These are phyloP conservation scores for Thaumetopoea pityocampa DNA, from an alignment of 1,140 invertebrate genomes.

Conservation along the genomic window DNA sequence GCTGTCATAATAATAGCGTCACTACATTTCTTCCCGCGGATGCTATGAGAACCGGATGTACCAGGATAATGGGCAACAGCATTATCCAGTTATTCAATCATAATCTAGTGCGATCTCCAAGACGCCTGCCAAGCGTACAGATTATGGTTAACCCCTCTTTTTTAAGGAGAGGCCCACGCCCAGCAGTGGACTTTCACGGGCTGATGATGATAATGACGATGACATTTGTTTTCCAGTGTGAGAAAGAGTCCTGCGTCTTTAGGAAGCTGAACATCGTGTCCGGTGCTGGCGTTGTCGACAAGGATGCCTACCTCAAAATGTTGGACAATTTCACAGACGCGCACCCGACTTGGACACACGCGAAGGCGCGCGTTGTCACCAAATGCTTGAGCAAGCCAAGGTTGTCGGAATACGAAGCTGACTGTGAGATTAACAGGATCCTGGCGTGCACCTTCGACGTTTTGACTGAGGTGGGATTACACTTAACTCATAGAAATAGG, in stretches of 20 bases:
- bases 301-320: slow-evolving; percentile 35
- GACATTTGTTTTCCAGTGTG: slow-evolving; percentile 57
- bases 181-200: too few species aligned
- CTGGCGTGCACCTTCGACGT: slow-evolving; percentile 54
- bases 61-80: too few species aligned
- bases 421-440: slow-evolving; percentile 51
- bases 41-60: too few species aligned
- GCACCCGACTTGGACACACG: slow-evolving; percentile 38
- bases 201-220: too few species aligned
- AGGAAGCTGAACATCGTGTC: slow-evolving; percentile 36
- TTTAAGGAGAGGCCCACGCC: too few species aligned
- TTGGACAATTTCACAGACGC: slow-evolving; percentile 42
- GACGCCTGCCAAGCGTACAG: too few species aligned
- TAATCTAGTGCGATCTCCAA: too few species aligned
- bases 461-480: slow-evolving; percentile 48
- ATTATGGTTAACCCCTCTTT: too few species aligned
- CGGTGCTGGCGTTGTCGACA: slow-evolving; percentile 31
- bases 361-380: slow-evolving; percentile 44
- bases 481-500: not conserved
- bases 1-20: too few species aligned
- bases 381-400: slow-evolving; percentile 37
- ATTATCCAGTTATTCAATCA: too few species aligned
- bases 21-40: too few species aligned
- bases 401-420: slow-evolving; percentile 27
- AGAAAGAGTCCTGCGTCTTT: slow-evolving; percentile 53